phyloP scores from a whole-genome alignment of 2,797 vertebrate genomes.

The Euthynnus affinis region DNA sequence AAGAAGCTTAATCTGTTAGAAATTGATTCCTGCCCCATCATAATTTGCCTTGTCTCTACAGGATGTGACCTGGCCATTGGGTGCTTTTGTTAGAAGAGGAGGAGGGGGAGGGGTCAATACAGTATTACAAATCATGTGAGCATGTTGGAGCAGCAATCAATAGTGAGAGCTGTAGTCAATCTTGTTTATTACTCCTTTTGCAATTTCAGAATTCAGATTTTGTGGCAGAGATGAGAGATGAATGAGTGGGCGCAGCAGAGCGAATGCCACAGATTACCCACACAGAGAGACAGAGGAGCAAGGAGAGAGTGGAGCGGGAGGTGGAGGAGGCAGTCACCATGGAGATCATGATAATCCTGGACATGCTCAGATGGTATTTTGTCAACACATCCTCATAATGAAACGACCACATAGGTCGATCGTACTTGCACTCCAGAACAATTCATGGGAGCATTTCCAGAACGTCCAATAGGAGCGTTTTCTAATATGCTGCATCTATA shows the following conservation, averaged over 20 bases:
- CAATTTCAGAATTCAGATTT: constrained; percentile 82
- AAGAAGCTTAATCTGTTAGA: constrained; percentile 72
- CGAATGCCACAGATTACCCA: constrained; percentile 70
- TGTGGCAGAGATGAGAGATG: constrained; percentile 66
- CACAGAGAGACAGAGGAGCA: constrained; percentile 31
- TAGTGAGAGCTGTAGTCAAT: constrained; percentile 76
- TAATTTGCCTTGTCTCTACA: constrained; percentile 72
- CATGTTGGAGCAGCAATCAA: constrained; percentile 75
- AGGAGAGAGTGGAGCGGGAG: constrained; percentile 49
- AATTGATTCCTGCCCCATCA: constrained; percentile 73
- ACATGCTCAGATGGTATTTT: constrained; percentile 71
- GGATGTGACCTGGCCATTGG: constrained; percentile 42
- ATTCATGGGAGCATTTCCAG: no score
- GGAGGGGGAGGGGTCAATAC: constrained; percentile 14
- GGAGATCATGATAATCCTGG: constrained; percentile 79
- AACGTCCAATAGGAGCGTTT: no score
- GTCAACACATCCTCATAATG: constrained; percentile 8
- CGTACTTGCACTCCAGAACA: no score
- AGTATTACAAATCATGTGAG: constrained; percentile 77
- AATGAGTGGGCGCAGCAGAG: constrained; percentile 68
- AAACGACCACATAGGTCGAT: no score
- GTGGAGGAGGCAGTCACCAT: constrained; percentile 76
- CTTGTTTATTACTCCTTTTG: constrained; percentile 81
- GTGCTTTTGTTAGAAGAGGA: constrained; percentile 42
- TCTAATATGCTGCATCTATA: no score